Percentiles rank a stretch among this genome's conserved stretches.
phyloP scores from a whole-genome alignment of 2,113 vertebrate genomes.

The Elgaria multicarinata region DNA sequence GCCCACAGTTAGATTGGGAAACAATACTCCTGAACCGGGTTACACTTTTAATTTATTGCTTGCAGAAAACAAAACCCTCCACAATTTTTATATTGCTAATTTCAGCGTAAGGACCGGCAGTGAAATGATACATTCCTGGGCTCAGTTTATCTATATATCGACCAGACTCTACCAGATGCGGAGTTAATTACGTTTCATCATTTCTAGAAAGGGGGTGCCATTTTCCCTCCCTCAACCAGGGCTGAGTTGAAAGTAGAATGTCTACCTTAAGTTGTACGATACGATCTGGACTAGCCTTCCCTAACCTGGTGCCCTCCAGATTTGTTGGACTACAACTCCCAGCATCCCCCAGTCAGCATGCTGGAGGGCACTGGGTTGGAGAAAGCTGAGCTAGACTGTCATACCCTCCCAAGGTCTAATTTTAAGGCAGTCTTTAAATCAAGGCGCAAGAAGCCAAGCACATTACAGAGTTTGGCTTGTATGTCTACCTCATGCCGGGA shows the following conservation, averaged over 20 bases:
- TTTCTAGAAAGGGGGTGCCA: no score
- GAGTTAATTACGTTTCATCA: neutral
- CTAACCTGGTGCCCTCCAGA: no score
- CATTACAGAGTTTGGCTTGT: rapidly evolving
- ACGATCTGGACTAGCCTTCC: no score
- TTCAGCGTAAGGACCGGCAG: neutral
- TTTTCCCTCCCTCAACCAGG: slow-evolving; percentile 1
- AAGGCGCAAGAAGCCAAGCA: neutral
- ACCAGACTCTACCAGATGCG: neutral
- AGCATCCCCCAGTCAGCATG: no score
- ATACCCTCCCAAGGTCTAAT: neutral
- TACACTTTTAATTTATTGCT: neutral
- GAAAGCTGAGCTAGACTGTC: neutral
- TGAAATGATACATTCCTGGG: neutral
- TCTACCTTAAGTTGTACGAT: neutral
- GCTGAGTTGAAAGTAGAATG: neutral
- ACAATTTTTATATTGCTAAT: neutral
- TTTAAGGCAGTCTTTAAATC: neutral
- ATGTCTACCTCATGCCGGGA: neutral
- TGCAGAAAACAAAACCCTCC: neutral
- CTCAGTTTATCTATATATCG: neutral
- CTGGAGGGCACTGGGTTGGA: no score
- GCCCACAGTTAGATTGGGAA: no score
- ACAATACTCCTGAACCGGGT: neutral
- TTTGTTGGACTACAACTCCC: no score